Conservation (phyloP, 2,888 invertebrate species). For the Himalopsyche tibetana region DNA sequence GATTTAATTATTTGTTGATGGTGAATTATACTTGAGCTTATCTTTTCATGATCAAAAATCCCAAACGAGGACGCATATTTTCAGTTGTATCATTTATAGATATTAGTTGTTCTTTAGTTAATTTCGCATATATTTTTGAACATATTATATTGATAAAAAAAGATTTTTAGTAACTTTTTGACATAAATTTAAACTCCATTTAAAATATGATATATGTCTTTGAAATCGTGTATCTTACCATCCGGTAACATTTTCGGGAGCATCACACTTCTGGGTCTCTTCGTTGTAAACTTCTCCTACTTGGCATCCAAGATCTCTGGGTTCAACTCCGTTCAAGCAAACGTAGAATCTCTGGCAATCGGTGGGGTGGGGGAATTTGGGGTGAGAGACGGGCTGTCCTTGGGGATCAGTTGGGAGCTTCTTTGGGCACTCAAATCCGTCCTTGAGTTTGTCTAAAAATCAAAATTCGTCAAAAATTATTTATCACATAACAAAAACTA, state of each 20-base stretch:
- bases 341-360: slow-evolving; percentile 96
- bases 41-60: no score
- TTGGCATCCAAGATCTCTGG: slow-evolving; percentile 91
- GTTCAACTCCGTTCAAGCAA: slow-evolving; percentile 89
- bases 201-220: no score
- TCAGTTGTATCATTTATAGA: no score
- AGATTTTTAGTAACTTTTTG: no score
- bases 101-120: no score
- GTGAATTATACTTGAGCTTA: no score
- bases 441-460: slow-evolving; percentile 83
- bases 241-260: slow-evolving; percentile 93
- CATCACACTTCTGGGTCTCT: slow-evolving; percentile 88
- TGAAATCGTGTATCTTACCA: slow-evolving; percentile 78
- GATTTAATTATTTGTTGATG: no score
- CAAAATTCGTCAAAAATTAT: slow-evolving; percentile 10
- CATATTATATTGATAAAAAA: no score
- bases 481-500: background rate
- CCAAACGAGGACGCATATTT: no score
- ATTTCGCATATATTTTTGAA: background rate
- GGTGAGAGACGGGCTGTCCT: slow-evolving; percentile 87
- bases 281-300: slow-evolving; percentile 95
- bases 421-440: slow-evolving; percentile 91
- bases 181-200: background rate
- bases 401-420: slow-evolving; percentile 80
- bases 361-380: slow-evolving; percentile 89